These are phyloP conservation scores for Dynastes grantii DNA, from an alignment of 2,888 invertebrate genomes.

Conservation along the genomic window DNA sequence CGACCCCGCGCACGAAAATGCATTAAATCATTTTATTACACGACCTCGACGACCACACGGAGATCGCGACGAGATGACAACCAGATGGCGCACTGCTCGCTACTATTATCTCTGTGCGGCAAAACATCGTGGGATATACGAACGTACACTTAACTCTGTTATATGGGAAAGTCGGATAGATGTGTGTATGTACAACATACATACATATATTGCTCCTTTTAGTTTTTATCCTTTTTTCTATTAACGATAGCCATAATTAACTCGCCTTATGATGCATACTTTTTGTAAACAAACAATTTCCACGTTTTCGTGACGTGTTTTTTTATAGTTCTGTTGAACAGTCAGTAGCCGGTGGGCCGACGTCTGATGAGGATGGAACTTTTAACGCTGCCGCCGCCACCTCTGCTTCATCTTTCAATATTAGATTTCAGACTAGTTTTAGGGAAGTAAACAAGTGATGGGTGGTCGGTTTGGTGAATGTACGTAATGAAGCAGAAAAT, in stretches of 20 bases:
- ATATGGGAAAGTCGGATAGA: too few relatives aligned
- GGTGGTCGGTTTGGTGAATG: slow-evolving; percentile 21
- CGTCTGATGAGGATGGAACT: slow-evolving; percentile 2
- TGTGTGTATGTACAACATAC: too few relatives aligned
- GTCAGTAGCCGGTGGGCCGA: background rate
- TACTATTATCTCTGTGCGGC: slow-evolving; percentile 8
- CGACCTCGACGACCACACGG: slow-evolving; percentile 8
- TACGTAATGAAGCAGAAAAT: background rate
- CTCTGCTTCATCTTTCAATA: slow-evolving; percentile 8
- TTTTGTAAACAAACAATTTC: slow-evolving; percentile 19
- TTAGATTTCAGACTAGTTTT: slow-evolving; percentile 16
- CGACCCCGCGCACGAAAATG: slow-evolving; percentile 6
- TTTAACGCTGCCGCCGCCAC: slow-evolving; percentile 16
- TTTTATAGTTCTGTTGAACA: background rate
- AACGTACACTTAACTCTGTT: background rate
- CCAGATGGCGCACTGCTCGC: slow-evolving; percentile 21
- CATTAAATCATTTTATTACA: slow-evolving; percentile 29
- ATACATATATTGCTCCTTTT: too few relatives aligned
- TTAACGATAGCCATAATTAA: slow-evolving; percentile 2
- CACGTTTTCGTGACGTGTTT: slow-evolving; percentile 7
- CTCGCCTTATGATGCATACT: background rate
- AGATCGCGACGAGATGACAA: slow-evolving; percentile 18
- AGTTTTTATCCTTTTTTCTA: too few relatives aligned
- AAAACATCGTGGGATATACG: slow-evolving; percentile 1
- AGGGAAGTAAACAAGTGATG: slow-evolving; percentile 27